Evolutionary conservation across 2,113 vertebrate genomes (phyloP), one percentile per base, ranked within the genome.

Genomic region (Pipa parva): DNA sequence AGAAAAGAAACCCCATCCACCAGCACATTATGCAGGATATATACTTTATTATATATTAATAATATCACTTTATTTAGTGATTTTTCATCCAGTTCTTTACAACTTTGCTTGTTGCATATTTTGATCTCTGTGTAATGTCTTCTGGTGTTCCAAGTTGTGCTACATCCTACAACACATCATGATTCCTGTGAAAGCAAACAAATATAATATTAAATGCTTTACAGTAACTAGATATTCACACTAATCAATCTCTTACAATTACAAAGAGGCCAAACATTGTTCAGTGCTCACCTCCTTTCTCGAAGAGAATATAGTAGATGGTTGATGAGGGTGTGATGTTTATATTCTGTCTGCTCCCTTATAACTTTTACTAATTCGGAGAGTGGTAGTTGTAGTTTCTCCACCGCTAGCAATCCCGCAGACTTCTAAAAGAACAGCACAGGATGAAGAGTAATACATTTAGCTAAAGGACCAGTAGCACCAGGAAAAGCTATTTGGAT

Each of bases 351-450:
- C 50, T 64, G 70, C 59, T 77, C 37, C 63, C 56, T 76, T 39
- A 63, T 67, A 24, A 4, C 33, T 50, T 24, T 39, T 0, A 75
- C 45, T 42, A 82, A 58, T 31, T 74, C 76, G 13, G 70, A 78
- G 18, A 66, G 73, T 11, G 74, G 70, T n/a, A 78, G 58, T 3
- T 73, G 67, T 13, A 68, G 29, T 15, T 71, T 60, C 13, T 69
- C 65, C 26, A 69, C 25, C 10, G n/a, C 33, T 7, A 25, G 21
- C 65, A 56, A 69, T 27, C n/a, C 12, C 22, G 46, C 18, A 25
- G 46, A 18, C 13, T 25, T 24, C 57, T 60, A 13, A 20, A 22
- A 12, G 46, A 10, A 22, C n/a, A n/a, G n/a, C n/a, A n/a, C n/a
- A n/a, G n/a, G n/a, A n/a, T n/a, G n/a, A n/a, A n/a, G n/a, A n/a